A percentile compares a stretch with the other conserved stretches of the same genome.
phyloP scores from a whole-genome alignment of 2,113 vertebrate species.

The Tamias sibiricus region DNA sequence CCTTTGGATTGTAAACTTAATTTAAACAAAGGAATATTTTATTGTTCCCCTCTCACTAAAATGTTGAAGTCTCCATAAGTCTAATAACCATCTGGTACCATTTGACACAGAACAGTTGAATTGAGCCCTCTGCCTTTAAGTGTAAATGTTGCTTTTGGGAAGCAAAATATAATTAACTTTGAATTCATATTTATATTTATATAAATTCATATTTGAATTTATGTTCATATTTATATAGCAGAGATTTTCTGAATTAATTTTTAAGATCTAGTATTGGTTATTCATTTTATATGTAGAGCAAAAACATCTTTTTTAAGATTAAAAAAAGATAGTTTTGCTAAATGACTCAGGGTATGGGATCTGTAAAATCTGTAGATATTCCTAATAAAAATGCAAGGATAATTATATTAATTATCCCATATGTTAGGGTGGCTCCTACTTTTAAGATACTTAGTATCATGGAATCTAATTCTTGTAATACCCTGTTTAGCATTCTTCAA shows the following conservation, averaged over 20 bases:
- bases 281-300: conserved; percentile 18
- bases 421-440: neutral
- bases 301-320: conserved; percentile 4
- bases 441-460: conserved; percentile 3
- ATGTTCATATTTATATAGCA: too few relatives aligned
- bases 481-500: conserved; percentile 30
- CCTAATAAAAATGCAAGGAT: conserved; percentile 52
- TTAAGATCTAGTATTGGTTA: neutral
- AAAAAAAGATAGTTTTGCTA: neutral
- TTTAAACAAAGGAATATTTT: conserved; percentile 64
- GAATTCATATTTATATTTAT: conserved; percentile 52
- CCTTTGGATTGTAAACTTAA: conserved; percentile 60
- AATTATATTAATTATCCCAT: conserved; percentile 45
- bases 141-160: conserved; percentile 52
- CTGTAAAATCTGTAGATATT: conserved; percentile 30
- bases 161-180: conserved; percentile 38
- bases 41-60: conserved; percentile 47
- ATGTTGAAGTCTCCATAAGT: conserved; percentile 58
- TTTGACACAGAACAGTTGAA: conserved; percentile 58
- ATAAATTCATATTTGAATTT: conserved; percentile 58
- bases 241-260: conserved; percentile 31
- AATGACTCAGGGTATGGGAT: neutral
- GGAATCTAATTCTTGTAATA: conserved; percentile 40
- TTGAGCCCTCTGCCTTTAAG: conserved; percentile 23
- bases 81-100: conserved; percentile 56